Percentiles rank a stretch among this genome's conserved stretches.
phyloP scores from a whole-genome alignment of 2,888 invertebrate species.

The Melanostoma scalare region DNA sequence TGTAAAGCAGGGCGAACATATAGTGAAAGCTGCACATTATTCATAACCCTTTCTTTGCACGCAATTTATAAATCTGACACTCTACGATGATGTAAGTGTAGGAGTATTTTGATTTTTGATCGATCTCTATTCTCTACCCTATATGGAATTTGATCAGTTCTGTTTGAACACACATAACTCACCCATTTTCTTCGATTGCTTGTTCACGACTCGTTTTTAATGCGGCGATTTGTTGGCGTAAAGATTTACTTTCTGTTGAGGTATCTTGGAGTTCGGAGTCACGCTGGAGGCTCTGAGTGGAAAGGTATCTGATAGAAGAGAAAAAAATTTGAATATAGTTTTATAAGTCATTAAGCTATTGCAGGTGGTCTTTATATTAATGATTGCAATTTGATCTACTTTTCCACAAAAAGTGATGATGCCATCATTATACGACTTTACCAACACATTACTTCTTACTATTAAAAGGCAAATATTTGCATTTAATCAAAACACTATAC shows the following conservation, averaged over 20 bases:
- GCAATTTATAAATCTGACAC: constrained; percentile 24
- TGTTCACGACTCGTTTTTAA: constrained; percentile 80
- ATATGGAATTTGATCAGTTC: constrained; percentile 30
- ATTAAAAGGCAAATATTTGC: neutral
- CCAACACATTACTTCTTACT: neutral
- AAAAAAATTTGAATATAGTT: constrained; percentile 33
- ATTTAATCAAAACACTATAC: too few relatives aligned
- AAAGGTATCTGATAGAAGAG: constrained; percentile 77
- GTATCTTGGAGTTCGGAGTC: constrained; percentile 79
- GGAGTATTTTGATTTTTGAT: constrained; percentile 36
- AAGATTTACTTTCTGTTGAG: constrained; percentile 79
- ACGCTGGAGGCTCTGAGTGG: constrained; percentile 77
- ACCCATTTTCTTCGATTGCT: constrained; percentile 81
- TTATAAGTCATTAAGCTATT: neutral
- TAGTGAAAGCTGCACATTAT: constrained; percentile 45
- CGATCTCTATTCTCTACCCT: constrained; percentile 20
- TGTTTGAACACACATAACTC: constrained; percentile 62
- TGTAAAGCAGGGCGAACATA: constrained; percentile 46
- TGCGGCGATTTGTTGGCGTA: constrained; percentile 79
- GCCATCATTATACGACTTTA: neutral
- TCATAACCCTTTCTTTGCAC: constrained; percentile 3
- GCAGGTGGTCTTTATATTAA: neutral
- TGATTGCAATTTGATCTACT: constrained; percentile 5
- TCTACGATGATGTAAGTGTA: constrained; percentile 33
- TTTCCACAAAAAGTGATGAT: neutral